Conservation (phyloP, 2,888 invertebrate genomes). For the Archaeoteleia sp. region DNA sequence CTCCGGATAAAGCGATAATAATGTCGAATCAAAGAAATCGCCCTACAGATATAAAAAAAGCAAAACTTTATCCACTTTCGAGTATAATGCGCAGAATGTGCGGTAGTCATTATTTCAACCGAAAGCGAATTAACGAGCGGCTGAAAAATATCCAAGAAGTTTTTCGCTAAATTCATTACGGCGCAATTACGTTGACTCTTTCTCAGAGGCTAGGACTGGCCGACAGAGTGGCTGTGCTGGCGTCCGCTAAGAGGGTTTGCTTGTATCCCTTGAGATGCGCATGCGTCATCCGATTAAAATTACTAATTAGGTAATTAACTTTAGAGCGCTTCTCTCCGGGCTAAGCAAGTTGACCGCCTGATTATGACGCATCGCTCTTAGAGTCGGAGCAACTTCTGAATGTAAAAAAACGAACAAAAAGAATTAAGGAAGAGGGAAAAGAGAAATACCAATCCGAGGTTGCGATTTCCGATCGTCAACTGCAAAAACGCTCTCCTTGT, state of each 20-base stretch:
- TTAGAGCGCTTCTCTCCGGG: slow-evolving; percentile 63
- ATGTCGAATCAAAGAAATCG: too few species aligned
- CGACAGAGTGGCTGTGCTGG: slow-evolving; percentile 55
- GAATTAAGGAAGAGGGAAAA: slow-evolving; percentile 24
- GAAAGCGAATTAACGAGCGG: slow-evolving; percentile 53
- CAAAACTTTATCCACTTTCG: slow-evolving; percentile 18
- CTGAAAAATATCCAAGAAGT: slow-evolving; percentile 63
- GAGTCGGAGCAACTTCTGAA: slow-evolving; percentile 27
- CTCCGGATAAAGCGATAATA: too few species aligned
- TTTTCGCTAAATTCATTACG: slow-evolving; percentile 74
- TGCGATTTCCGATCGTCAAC: too few species aligned
- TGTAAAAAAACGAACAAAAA: slow-evolving; percentile 15
- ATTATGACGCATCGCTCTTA: slow-evolving; percentile 72
- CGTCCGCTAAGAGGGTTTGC: slow-evolving; percentile 74
- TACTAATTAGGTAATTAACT: slow-evolving; percentile 75
- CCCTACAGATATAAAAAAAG: too few species aligned
- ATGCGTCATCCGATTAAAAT: slow-evolving; percentile 76
- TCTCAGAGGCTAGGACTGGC: slow-evolving; percentile 59
- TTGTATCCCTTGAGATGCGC: slow-evolving; percentile 75
- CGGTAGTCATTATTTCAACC: slow-evolving; percentile 45
- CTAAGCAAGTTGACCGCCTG: slow-evolving; percentile 72
- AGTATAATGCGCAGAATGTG: slow-evolving; percentile 48
- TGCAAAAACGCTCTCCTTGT: too few species aligned
- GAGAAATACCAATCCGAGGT: too few species aligned
- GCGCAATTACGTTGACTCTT: slow-evolving; percentile 68